Conservation (phyloP, 2,113 vertebrate genomes). For the Clarias gariepinus region DNA sequence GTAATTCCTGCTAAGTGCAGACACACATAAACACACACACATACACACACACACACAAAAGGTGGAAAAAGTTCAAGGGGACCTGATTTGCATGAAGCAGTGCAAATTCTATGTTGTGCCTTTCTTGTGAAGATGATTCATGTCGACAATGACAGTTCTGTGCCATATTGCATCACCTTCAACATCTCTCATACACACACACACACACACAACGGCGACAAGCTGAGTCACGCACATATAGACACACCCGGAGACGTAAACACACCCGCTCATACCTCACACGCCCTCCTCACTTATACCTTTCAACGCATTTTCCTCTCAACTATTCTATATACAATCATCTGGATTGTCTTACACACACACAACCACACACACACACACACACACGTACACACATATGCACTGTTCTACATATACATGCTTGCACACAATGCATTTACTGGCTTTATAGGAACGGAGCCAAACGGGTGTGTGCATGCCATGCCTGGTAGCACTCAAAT, state of each 20-base stretch:
- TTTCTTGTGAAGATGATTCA: neutral
- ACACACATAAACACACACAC: too few relatives aligned
- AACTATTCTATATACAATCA: neutral
- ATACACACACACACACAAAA: too few relatives aligned
- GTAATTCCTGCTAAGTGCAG: too few relatives aligned
- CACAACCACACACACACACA: neutral
- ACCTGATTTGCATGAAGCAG: neutral
- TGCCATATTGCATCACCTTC: neutral
- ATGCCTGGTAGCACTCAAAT: neutral
- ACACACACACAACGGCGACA: neutral
- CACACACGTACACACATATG: neutral
- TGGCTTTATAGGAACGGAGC: neutral
- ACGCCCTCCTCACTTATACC: neutral
- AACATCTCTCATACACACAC: neutral
- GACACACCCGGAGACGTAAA: conserved; percentile 13
- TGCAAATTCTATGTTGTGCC: neutral
- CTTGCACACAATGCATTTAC: neutral
- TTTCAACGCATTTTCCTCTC: neutral
- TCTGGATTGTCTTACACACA: neutral
- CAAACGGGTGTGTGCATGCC: neutral
- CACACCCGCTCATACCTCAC: neutral
- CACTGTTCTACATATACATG: neutral
- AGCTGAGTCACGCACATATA: conserved; percentile 8
- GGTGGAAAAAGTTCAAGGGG: neutral
- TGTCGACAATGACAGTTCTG: neutral